Conservation (phyloP, 2,797 vertebrate genomes). For the Coccyzus lansbergi region DNA sequence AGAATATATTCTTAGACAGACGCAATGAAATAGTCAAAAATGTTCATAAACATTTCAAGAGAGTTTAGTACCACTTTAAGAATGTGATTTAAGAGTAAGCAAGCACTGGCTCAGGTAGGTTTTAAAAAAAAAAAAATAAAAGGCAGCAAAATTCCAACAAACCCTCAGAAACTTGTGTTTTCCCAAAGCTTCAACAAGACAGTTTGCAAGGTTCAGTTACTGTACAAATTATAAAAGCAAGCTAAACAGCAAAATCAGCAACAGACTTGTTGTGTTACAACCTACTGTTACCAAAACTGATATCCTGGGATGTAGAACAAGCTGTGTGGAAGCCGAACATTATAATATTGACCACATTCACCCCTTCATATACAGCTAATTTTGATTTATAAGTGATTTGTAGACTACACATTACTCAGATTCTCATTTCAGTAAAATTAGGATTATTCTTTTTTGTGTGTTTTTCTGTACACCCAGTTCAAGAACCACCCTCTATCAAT, state of each 20-base stretch:
- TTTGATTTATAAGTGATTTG: slow-evolving; percentile 9
- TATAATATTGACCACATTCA: not conserved
- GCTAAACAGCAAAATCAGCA: not conserved
- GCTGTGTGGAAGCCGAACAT: not conserved
- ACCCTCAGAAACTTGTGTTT: not conserved
- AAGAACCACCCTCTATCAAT: not conserved
- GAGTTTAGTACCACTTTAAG: not conserved
- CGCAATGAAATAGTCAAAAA: not conserved
- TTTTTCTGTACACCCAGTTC: not conserved
- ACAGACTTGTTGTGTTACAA: not conserved
- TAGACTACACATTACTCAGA: not conserved
- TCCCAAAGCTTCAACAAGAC: not conserved
- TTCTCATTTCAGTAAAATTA: not conserved
- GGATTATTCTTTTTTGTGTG: not conserved
- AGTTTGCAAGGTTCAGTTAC: not conserved
- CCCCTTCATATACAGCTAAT: not conserved
- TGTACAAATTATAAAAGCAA: not conserved
- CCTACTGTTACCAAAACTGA: not conserved
- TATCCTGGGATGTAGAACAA: not conserved
- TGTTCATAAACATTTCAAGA: not conserved
- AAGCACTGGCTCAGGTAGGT: not conserved
- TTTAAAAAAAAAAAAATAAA: not conserved
- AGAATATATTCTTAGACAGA: not conserved
- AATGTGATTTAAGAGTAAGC: not conserved
- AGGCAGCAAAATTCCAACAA: not conserved